These are phyloP conservation scores for Aplodontia rufa DNA, from an alignment of 2,113 vertebrate genomes.

Conservation along the genomic window DNA sequence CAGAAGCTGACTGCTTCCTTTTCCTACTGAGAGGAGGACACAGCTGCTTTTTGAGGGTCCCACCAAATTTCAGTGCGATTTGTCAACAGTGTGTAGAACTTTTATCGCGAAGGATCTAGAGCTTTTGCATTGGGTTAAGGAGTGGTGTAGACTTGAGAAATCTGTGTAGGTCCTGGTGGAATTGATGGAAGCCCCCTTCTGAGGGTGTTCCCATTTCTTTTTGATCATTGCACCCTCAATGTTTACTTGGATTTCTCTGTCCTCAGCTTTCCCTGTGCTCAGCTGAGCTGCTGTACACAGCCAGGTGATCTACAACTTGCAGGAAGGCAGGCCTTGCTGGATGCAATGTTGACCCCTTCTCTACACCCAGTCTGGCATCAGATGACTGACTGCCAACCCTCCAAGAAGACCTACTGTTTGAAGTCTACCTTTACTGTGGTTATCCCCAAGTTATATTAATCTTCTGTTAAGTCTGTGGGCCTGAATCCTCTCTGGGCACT, in stretches of 20 bases:
- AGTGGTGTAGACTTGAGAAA: background rate
- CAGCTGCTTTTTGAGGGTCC: background rate
- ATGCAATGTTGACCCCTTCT: background rate
- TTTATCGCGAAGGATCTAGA: background rate
- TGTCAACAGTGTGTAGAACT: background rate
- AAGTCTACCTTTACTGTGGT: background rate
- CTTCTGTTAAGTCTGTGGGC: background rate
- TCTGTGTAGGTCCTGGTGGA: background rate
- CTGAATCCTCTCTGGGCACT: background rate
- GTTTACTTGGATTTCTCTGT: background rate
- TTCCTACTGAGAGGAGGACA: background rate
- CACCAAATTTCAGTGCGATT: background rate
- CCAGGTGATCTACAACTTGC: background rate
- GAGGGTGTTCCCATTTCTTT: background rate
- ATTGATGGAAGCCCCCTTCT: background rate
- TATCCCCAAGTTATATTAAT: background rate
- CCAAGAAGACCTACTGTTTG: background rate
- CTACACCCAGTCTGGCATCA: background rate
- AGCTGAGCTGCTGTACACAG: background rate
- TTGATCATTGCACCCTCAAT: background rate
- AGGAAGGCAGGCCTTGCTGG: background rate
- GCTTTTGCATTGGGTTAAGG: background rate
- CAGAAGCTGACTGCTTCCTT: background rate
- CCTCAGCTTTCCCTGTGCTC: background rate
- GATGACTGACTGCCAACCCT: background rate